Evolutionary conservation across 2,797 vertebrate species (phyloP).

Genomic region (Brachyalestes nurse): DNA sequence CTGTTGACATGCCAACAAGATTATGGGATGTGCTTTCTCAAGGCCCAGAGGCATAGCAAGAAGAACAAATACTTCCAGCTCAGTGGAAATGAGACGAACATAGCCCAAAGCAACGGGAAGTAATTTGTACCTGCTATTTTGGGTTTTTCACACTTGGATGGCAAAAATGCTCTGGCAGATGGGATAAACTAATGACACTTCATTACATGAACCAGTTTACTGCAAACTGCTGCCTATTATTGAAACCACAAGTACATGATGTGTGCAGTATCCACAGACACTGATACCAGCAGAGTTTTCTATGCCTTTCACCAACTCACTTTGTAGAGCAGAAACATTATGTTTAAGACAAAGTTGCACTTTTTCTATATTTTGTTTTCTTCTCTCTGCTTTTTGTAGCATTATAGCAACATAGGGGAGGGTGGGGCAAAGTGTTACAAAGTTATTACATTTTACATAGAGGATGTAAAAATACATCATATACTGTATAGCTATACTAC

Average conservation of each 20-base stretch:
- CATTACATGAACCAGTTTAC: slow-evolving; percentile 55
- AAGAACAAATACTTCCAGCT: slow-evolving; percentile 55
- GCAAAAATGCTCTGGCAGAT: slow-evolving; percentile 56
- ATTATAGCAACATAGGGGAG: too few relatives aligned
- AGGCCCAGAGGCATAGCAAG: slow-evolving; percentile 49
- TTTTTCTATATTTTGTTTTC: too few relatives aligned
- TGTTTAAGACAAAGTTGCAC: not conserved
- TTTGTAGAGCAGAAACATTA: not conserved
- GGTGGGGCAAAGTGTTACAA: too few relatives aligned
- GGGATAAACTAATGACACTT: slow-evolving; percentile 61
- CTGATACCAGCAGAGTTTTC: slow-evolving; percentile 17
- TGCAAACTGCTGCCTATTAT: slow-evolving; percentile 51
- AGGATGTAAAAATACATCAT: too few relatives aligned
- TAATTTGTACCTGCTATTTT: slow-evolving; percentile 64
- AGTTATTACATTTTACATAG: not conserved
- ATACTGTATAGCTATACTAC: too few relatives aligned
- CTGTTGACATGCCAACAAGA: slow-evolving; percentile 51
- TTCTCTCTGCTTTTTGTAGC: too few relatives aligned
- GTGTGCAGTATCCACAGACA: slow-evolving; percentile 34
- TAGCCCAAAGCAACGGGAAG: slow-evolving; percentile 59
- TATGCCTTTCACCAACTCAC: not conserved
- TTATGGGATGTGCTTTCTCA: slow-evolving; percentile 50
- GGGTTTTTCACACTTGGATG: slow-evolving; percentile 59
- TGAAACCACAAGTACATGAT: slow-evolving; percentile 51
- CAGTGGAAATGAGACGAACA: slow-evolving; percentile 57